These are phyloP conservation scores for Bellardia pandia DNA, from an alignment of 2,888 invertebrate species.

Conservation along the genomic window DNA sequence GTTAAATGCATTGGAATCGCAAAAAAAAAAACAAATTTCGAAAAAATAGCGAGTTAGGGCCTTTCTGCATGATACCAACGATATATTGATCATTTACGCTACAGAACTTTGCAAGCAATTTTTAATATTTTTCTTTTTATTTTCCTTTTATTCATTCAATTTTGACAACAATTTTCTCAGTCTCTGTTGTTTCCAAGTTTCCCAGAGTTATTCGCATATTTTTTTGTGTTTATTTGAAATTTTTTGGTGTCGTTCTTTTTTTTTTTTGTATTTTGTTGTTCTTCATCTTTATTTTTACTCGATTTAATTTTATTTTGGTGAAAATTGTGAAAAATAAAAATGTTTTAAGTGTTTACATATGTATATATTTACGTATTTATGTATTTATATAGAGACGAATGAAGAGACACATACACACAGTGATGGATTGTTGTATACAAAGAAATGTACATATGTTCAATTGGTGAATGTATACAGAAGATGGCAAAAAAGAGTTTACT, in stretches of 20 bases:
- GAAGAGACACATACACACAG: constrained; percentile 1
- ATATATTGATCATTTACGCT: too few relatives aligned
- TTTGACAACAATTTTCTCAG: background rate
- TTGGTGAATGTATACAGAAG: constrained; percentile 27
- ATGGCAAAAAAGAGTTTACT: background rate
- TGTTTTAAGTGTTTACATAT: constrained; percentile 38
- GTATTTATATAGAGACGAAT: constrained; percentile 20
- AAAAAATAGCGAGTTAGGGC: too few relatives aligned
- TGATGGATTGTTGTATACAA: constrained; percentile 22
- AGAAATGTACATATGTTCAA: constrained; percentile 1
- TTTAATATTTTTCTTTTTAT: constrained; percentile 5
- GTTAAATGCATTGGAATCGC: too few relatives aligned
- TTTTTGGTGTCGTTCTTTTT: constrained; percentile 37
- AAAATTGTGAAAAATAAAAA: constrained; percentile 59
- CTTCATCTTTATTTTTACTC: constrained; percentile 52
- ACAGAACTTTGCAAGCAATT: too few relatives aligned
- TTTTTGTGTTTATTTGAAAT: constrained; percentile 56
- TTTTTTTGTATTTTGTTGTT: background rate
- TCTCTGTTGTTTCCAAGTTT: constrained; percentile 18
- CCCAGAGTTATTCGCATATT: constrained; percentile 43
- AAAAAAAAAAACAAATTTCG: too few relatives aligned
- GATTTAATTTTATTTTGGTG: constrained; percentile 73
- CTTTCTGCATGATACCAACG: too few relatives aligned
- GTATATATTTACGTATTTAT: constrained; percentile 10
- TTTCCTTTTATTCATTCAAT: background rate